phyloP scores from a whole-genome alignment of 2,888 invertebrate genomes.

The Odontomyia ornata region DNA sequence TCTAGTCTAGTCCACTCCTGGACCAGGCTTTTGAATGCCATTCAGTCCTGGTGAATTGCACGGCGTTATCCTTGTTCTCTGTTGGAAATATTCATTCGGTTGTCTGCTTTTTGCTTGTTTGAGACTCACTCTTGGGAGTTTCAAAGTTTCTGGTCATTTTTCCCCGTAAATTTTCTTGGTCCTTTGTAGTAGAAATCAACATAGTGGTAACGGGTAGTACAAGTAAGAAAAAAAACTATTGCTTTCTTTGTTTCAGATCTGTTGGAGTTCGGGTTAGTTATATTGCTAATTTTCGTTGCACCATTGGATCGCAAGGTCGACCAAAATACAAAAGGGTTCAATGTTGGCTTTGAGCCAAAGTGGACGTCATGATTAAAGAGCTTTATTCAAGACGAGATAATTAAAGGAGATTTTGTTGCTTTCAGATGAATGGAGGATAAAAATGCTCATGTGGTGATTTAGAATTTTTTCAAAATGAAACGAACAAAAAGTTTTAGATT shows the following conservation, averaged over 20 bases:
- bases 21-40: background rate
- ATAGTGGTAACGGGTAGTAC: constrained; percentile 25
- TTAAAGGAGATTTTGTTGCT: background rate
- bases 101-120: background rate
- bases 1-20: constrained; percentile 17
- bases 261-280: background rate
- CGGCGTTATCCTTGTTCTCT: background rate
- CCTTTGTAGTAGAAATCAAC: constrained; percentile 32
- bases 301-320: background rate
- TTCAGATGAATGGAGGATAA: no score
- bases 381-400: background rate
- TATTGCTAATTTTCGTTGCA: constrained; percentile 21
- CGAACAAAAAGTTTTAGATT: no score
- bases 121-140: background rate
- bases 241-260: constrained; percentile 16
- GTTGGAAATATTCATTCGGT: background rate
- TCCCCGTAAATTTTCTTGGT: constrained; percentile 30
- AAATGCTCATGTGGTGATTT: no score
- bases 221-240: constrained; percentile 14
- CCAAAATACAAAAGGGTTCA: background rate
- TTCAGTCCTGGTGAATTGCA: background rate
- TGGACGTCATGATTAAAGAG: background rate
- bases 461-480: no score
- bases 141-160: constrained; percentile 10
- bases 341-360: background rate